These are phyloP conservation scores for Chelon labrosus DNA, from an alignment of 2,797 vertebrate genomes.

Conservation along the genomic window DNA sequence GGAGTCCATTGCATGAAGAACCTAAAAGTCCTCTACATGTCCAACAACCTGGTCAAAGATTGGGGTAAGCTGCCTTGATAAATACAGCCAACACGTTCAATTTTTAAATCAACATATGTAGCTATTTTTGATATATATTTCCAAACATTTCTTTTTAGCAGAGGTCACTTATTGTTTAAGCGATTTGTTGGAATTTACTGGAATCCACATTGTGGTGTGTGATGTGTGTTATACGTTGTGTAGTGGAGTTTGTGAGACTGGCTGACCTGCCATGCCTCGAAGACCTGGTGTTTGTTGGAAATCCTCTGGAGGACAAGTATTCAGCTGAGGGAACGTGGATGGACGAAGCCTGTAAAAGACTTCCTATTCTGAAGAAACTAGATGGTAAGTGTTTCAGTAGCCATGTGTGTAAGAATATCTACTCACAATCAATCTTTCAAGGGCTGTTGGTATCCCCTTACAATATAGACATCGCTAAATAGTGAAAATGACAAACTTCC, in stretches of 20 bases:
- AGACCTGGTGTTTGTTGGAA: conserved; percentile 96
- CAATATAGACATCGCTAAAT: too few species aligned
- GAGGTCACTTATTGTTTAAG: neutral
- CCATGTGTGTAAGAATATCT: neutral
- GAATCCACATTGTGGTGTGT: neutral
- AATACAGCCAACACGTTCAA: neutral
- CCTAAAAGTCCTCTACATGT: conserved; percentile 95
- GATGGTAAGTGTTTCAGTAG: conserved; percentile 86
- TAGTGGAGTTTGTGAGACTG: conserved; percentile 93
- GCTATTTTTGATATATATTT: neutral
- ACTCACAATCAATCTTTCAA: neutral
- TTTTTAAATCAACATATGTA: neutral
- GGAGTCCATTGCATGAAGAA: conserved; percentile 95
- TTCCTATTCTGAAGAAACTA: conserved; percentile 93
- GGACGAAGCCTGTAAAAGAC: conserved; percentile 92
- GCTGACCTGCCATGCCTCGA: conserved; percentile 90
- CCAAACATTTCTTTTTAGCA: neutral
- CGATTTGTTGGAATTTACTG: neutral
- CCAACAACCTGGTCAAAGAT: conserved; percentile 97
- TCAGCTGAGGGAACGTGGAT: conserved; percentile 91
- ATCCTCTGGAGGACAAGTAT: conserved; percentile 95
- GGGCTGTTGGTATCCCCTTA: too few species aligned
- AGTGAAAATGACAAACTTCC: too few species aligned
- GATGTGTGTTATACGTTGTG: neutral
- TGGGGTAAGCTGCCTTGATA: conserved; percentile 88